Evolutionary conservation across 2,888 invertebrate species (phyloP).

Genomic region (Diarsia mendica): DNA sequence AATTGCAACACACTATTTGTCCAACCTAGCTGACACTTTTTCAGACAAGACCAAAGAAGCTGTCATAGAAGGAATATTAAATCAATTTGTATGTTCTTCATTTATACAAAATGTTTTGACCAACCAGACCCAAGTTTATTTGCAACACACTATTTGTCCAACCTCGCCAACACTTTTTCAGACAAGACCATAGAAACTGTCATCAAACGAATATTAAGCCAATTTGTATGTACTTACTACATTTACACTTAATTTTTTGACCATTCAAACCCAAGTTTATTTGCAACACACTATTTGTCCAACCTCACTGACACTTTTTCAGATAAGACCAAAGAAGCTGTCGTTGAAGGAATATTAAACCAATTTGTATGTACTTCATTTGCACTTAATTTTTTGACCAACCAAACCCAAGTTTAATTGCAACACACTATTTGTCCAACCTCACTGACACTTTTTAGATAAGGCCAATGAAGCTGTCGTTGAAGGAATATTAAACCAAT

Average conservation of each 20-base stretch:
- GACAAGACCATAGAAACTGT: too few species aligned
- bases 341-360: not conserved
- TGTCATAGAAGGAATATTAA: too few species aligned
- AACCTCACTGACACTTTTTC: not conserved
- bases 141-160: not conserved
- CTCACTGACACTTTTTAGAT: not conserved
- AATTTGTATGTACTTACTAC: too few species aligned
- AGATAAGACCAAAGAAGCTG: not conserved
- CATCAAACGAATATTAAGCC: too few species aligned
- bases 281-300: not conserved
- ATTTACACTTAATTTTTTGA: not conserved
- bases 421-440: slow-evolving; percentile 1
- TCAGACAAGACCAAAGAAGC: too few species aligned
- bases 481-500: not conserved
- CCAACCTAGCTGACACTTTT: too few species aligned
- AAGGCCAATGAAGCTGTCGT: not conserved
- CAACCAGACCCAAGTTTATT: not conserved
- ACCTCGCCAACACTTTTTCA: not conserved
- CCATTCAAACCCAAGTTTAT: not conserved
- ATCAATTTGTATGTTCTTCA: too few species aligned
- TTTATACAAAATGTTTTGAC: not conserved
- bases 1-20: too few species aligned
- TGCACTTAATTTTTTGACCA: not conserved
- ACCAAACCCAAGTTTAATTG: not conserved
- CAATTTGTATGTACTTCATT: not conserved